A percentile compares a stretch with the other conserved stretches of the same genome.
phyloP scores from a whole-genome alignment of 2,797 vertebrate species.

The Syngnathus rostellatus region DNA sequence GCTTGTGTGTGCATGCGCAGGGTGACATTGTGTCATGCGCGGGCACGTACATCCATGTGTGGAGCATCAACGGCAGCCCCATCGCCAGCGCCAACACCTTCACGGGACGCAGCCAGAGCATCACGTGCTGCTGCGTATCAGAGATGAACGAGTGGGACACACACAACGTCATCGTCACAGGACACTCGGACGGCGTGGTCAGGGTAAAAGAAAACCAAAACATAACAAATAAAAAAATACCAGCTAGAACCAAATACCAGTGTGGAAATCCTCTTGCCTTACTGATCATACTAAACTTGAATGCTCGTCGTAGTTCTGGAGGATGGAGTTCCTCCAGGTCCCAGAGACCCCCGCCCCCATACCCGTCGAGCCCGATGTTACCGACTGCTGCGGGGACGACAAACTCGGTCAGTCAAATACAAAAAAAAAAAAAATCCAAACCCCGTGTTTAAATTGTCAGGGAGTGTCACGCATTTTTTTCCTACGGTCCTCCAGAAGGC shows the following conservation, averaged over 20 bases:
- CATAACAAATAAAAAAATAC: not conserved
- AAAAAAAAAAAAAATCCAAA: not conserved
- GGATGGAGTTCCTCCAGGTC: conserved; percentile 98
- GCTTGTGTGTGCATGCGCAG: conserved; percentile 52
- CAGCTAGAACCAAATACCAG: not conserved
- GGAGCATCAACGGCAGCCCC: conserved; percentile 97
- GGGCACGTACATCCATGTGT: conserved; percentile 91
- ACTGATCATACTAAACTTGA: not conserved
- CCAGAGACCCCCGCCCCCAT: conserved; percentile 94
- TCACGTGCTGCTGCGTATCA: conserved; percentile 91
- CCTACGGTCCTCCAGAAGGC: conserved; percentile 54
- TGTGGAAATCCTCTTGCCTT: not conserved
- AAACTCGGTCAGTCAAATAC: conserved; percentile 76
- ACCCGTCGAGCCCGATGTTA: conserved; percentile 79
- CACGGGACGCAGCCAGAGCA: conserved; percentile 93
- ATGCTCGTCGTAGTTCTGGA: conserved; percentile 80
- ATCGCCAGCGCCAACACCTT: conserved; percentile 94
- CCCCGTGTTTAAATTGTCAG: not conserved
- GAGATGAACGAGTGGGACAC: conserved; percentile 99
- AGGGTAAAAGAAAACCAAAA: conserved; percentile 66
- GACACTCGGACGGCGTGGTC: conserved; percentile 93
- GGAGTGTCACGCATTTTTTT: not conserved
- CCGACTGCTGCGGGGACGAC: conserved; percentile 83
- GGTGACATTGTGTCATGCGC: conserved; percentile 93
- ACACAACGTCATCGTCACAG: conserved; percentile 94